Percentiles rank a stretch among this genome's conserved stretches.
These are phyloP conservation scores for Hypothenemus hampei DNA, from an alignment of 1,140 invertebrate genomes.

Conservation along the genomic window DNA sequence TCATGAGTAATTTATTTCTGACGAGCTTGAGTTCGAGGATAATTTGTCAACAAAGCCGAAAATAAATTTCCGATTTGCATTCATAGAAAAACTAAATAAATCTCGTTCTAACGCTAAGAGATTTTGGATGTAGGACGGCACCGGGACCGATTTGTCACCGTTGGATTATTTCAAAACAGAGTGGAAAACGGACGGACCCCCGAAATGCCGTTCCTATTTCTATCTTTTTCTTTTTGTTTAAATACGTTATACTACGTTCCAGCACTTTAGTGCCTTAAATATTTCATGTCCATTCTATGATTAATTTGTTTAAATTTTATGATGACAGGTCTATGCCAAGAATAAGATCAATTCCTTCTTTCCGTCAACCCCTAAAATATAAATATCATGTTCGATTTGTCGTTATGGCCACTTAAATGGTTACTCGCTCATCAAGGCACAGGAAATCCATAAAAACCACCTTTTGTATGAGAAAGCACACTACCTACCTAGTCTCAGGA, in stretches of 20 bases:
- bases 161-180: constrained; percentile 14
- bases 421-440: constrained; percentile 4
- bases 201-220: constrained; percentile 10
- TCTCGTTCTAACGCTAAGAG: constrained; percentile 16
- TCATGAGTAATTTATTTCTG: too few species aligned
- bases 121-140: constrained; percentile 20
- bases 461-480: constrained; percentile 1
- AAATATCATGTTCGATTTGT: constrained; percentile 16
- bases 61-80: constrained; percentile 23
- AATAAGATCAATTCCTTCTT: background rate
- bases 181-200: constrained; percentile 5
- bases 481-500: too few species aligned
- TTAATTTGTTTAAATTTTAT: background rate
- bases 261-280: too few species aligned
- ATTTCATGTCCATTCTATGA: too few species aligned
- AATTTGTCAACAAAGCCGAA: constrained; percentile 20
- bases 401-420: constrained; percentile 3
- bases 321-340: background rate
- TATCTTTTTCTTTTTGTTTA: too few species aligned
- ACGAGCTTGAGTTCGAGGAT: too few species aligned
- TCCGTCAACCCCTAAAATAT: constrained; percentile 2
- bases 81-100: constrained; percentile 23
- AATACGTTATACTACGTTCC: too few species aligned
- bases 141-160: constrained; percentile 12
- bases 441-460: constrained; percentile 12